These are phyloP conservation scores for Colius striatus DNA, from an alignment of 2,113 vertebrate genomes.

Conservation along the genomic window DNA sequence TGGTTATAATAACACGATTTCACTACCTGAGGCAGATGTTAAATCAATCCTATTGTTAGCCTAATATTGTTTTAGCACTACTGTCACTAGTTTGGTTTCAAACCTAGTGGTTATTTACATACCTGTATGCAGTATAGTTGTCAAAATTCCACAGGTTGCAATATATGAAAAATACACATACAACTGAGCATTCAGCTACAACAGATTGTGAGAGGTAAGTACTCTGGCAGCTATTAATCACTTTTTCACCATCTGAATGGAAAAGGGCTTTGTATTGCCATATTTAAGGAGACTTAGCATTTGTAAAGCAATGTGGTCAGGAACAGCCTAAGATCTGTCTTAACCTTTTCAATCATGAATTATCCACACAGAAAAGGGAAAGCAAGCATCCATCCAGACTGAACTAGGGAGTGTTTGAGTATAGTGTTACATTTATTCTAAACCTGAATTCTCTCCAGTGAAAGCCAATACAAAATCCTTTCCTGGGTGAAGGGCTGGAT, in stretches of 20 bases:
- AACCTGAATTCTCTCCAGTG: not conserved
- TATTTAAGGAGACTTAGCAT: not conserved
- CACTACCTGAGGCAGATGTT: not conserved
- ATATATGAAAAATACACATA: not conserved
- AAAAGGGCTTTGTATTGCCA: not conserved
- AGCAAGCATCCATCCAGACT: not conserved
- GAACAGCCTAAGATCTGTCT: not conserved
- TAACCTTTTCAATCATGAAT: not conserved
- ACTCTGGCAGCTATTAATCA: not conserved
- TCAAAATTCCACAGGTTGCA: not conserved
- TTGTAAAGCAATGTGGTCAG: not conserved
- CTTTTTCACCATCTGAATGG: not conserved
- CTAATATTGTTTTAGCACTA: not conserved
- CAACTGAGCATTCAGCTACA: not conserved
- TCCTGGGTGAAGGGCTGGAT: constrained; percentile 21
- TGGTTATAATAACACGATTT: not conserved
- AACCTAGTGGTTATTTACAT: accelerated
- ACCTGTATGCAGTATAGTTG: not conserved
- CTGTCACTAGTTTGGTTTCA: not conserved
- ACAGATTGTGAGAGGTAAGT: not conserved
- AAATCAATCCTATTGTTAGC: not conserved
- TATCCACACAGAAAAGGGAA: not conserved
- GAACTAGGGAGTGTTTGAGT: not conserved
- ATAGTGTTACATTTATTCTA: not conserved
- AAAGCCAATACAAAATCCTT: constrained; percentile 19